Evolutionary conservation across 1,140 invertebrate genomes (phyloP).

Genomic region (Bactericera cockerelli): DNA sequence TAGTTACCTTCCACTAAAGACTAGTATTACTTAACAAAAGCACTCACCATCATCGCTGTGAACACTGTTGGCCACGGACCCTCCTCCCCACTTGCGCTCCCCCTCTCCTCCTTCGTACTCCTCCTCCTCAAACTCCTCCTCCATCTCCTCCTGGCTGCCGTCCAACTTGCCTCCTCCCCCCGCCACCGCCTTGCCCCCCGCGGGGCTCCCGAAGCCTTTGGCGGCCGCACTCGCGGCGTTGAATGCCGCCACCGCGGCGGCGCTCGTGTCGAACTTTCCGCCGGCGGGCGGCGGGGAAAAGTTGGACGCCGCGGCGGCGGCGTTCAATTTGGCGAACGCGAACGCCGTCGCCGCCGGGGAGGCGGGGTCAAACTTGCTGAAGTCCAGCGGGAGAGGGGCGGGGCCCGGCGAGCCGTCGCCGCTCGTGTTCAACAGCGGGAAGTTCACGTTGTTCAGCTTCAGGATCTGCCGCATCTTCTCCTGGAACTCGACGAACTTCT

Average conservation of each 20-base stretch:
- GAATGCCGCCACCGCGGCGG: background rate
- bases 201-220: background rate
- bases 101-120: background rate
- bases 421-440: background rate
- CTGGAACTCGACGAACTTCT: background rate
- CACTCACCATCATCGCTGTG: constrained; percentile 5
- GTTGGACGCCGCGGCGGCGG: background rate
- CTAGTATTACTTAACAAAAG: too few relatives aligned
- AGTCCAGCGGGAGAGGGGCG: background rate
- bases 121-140: background rate
- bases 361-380: background rate
- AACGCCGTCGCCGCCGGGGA: background rate
- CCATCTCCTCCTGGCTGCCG: background rate
- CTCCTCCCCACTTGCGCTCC: background rate
- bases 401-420: background rate
- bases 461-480: constrained; percentile 1
- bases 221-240: background rate
- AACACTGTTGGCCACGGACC: background rate
- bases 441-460: background rate
- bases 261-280: background rate
- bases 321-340: background rate
- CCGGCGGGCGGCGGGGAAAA: background rate
- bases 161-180: background rate
- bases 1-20: too few relatives aligned
- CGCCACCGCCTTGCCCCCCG: background rate